Percentiles rank a stretch among this genome's conserved stretches.
phyloP scores from a whole-genome alignment of 2,888 invertebrate species.

The Eulithis testata region DNA sequence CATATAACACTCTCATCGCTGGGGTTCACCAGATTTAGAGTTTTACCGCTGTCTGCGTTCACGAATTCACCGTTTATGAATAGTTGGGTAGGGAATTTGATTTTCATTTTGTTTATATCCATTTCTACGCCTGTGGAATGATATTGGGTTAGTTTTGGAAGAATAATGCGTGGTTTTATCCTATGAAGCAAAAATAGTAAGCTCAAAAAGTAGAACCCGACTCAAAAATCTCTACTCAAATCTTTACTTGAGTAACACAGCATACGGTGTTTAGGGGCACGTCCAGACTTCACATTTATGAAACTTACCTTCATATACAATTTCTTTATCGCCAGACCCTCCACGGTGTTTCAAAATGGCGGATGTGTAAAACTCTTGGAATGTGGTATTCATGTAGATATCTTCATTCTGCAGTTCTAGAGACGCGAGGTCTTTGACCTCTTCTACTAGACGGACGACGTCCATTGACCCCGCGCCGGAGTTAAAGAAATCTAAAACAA shows the following conservation, averaged over 20 bases:
- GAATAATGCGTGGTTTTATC: too few species aligned
- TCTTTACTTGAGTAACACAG: too few species aligned
- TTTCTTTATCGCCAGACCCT: constrained; percentile 78
- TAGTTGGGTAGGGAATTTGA: constrained; percentile 94
- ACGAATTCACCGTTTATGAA: constrained; percentile 97
- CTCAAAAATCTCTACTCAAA: too few species aligned
- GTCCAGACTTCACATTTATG: background rate
- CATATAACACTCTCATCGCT: constrained; percentile 92
- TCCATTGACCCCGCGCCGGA: constrained; percentile 99
- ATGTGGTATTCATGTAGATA: constrained; percentile 96
- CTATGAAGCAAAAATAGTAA: too few species aligned
- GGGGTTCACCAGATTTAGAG: constrained; percentile 91
- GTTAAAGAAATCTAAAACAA: constrained; percentile 92
- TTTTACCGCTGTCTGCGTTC: constrained; percentile 88
- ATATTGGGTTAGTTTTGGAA: too few species aligned
- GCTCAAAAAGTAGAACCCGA: too few species aligned
- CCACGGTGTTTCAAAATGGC: constrained; percentile 89
- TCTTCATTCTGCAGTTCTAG: constrained; percentile 94
- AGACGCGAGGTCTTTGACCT: constrained; percentile 92
- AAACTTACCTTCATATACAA: constrained; percentile 86
- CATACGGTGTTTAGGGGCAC: background rate
- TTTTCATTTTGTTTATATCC: constrained; percentile 92
- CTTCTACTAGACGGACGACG: constrained; percentile 96
- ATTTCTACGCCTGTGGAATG: constrained; percentile 84
- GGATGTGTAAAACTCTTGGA: constrained; percentile 90